phyloP scores from a whole-genome alignment of 30 jellyfish, hydroid and myxozoan species.

The Mastigias papua region DNA sequence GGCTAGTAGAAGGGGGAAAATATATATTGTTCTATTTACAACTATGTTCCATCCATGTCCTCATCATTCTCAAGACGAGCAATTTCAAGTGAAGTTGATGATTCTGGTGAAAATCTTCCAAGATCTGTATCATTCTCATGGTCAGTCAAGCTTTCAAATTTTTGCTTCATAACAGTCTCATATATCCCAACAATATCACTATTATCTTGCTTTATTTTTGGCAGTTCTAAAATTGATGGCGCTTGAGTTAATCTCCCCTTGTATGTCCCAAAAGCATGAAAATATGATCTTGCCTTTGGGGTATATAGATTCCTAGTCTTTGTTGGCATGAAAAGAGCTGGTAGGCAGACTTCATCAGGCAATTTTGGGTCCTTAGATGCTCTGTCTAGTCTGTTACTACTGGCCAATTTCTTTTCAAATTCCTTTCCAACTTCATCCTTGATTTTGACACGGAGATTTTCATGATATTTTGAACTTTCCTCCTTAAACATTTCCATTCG shows the following conservation, averaged over 20 bases:
- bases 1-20: too few relatives aligned
- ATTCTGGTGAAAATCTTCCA: constrained; percentile 36
- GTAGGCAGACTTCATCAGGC: constrained; percentile 67
- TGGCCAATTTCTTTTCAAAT: constrained; percentile 53
- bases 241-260: constrained; percentile 66
- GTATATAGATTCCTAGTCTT: constrained; percentile 66
- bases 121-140: constrained; percentile 23
- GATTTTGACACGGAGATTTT: constrained; percentile 40
- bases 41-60: constrained; percentile 6
- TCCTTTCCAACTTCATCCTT: constrained; percentile 53
- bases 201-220: constrained; percentile 33
- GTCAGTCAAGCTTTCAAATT: constrained; percentile 6
- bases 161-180: constrained; percentile 34
- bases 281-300: constrained; percentile 78
- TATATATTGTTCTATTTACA: too few relatives aligned
- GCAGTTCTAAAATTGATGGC: constrained; percentile 70
- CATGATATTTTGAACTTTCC: constrained; percentile 78
- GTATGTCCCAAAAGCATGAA: constrained; percentile 71
- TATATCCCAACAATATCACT: constrained; percentile 57
- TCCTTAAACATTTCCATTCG: constrained; percentile 86
- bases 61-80: constrained; percentile 21
- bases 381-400: constrained; percentile 45
- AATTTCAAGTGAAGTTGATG: constrained; percentile 36
- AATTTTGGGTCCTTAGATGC: neutral
- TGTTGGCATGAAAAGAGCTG: constrained; percentile 85